These are phyloP conservation scores for Chanos chanos DNA, from an alignment of 2,797 vertebrate species.

Conservation along the genomic window DNA sequence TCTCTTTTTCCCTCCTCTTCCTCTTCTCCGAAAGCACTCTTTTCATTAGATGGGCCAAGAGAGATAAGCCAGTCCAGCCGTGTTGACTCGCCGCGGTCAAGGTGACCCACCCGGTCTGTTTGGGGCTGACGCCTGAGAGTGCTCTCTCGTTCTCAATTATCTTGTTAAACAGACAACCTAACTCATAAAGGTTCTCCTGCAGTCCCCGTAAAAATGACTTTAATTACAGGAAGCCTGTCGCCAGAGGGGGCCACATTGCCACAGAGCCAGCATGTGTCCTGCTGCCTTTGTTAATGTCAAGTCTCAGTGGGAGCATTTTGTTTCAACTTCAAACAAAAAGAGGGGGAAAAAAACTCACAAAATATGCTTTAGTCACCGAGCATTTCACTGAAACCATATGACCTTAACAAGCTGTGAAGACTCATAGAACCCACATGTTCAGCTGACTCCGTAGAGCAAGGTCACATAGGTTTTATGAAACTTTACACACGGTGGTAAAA, in stretches of 20 bases:
- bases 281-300: conserved; percentile 33
- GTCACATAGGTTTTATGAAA: too few relatives aligned
- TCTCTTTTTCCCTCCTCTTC: conserved; percentile 11
- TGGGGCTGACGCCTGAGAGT: conserved; percentile 33
- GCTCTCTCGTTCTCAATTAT: conserved; percentile 55
- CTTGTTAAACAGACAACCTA: conserved; percentile 62
- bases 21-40: neutral
- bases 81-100: conserved; percentile 35
- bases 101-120: conserved; percentile 44
- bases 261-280: conserved; percentile 25
- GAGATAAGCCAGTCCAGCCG: conserved; percentile 13
- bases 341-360: neutral
- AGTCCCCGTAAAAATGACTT: conserved; percentile 53
- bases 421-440: too few relatives aligned
- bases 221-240: conserved; percentile 60
- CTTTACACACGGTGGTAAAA: too few relatives aligned
- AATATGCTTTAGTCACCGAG: neutral
- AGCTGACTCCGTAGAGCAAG: too few relatives aligned
- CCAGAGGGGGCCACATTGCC: conserved; percentile 50
- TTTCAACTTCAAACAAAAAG: conserved; percentile 24
- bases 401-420: too few relatives aligned
- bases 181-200: conserved; percentile 53
- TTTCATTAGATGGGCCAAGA: conserved; percentile 21
- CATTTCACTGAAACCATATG: too few relatives aligned
- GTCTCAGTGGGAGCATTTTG: conserved; percentile 25